Evolutionary conservation across 1,140 invertebrate genomes (phyloP).

Genomic region (Notospermus geniculatus): DNA sequence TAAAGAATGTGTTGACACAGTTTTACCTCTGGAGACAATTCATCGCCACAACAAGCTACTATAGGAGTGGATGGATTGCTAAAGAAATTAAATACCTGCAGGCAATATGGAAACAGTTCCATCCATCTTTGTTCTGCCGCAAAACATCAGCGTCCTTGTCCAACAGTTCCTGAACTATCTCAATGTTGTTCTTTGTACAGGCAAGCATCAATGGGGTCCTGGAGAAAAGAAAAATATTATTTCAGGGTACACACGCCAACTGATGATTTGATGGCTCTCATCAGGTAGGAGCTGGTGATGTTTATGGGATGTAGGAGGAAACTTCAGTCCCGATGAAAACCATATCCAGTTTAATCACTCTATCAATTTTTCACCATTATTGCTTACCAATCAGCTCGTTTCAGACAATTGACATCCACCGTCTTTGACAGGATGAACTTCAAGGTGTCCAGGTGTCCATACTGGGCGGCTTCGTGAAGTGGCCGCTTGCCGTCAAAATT

Average conservation of each 20-base stretch:
- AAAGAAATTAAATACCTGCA: too few species aligned
- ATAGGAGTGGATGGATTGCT: too few species aligned
- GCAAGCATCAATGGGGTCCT: constrained; percentile 71
- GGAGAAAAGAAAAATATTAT: constrained; percentile 11
- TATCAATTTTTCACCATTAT: not conserved
- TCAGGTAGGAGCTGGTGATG: too few species aligned
- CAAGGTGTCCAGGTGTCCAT: constrained; percentile 29
- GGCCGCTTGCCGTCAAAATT: constrained; percentile 50
- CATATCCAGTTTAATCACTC: too few species aligned
- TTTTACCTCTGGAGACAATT: too few species aligned
- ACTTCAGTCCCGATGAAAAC: too few species aligned
- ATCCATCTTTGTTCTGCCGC: constrained; percentile 70
- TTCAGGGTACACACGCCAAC: too few species aligned
- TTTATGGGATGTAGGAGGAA: too few species aligned
- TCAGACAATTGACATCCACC: constrained; percentile 61
- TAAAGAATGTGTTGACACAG: too few species aligned
- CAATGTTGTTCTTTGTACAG: constrained; percentile 62
- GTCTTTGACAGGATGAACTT: constrained; percentile 42
- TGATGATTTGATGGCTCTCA: too few species aligned
- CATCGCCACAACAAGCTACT: too few species aligned
- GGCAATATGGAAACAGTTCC: constrained; percentile 67
- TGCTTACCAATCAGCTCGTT: constrained; percentile 66
- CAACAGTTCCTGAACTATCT: constrained; percentile 59
- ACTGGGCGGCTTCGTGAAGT: constrained; percentile 48
- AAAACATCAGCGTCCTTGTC: constrained; percentile 58